These are phyloP conservation scores for Oncorhynchus tshawytscha DNA, from an alignment of 2,113 vertebrate genomes.

Conservation along the genomic window DNA sequence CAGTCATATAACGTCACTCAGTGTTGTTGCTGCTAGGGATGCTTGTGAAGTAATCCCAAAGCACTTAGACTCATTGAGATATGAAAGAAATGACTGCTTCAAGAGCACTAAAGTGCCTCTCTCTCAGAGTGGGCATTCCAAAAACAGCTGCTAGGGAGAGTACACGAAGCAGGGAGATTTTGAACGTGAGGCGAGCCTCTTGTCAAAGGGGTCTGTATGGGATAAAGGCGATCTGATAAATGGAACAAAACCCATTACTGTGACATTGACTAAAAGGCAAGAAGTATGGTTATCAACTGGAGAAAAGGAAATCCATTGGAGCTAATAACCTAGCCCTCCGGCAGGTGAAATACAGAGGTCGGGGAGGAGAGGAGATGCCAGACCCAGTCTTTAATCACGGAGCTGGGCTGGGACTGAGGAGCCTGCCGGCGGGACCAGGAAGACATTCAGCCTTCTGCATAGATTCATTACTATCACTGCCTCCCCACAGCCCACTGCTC, in stretches of 20 bases:
- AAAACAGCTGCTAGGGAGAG: background rate
- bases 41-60: background rate
- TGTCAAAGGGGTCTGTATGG: slow-evolving; percentile 13
- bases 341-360: slow-evolving; percentile 39
- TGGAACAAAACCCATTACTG: slow-evolving; percentile 41
- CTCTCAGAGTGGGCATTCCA: background rate
- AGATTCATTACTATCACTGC: no score
- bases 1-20: background rate
- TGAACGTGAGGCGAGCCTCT: background rate
- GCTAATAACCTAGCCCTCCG: slow-evolving; percentile 32
- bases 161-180: background rate
- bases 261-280: slow-evolving; percentile 61
- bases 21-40: background rate
- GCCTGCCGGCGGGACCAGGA: background rate
- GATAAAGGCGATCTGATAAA: slow-evolving; percentile 42
- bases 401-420: background rate
- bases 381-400: background rate
- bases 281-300: slow-evolving; percentile 52
- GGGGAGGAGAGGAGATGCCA: slow-evolving; percentile 5
- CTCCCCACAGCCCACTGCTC: background rate
- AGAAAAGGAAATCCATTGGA: slow-evolving; percentile 35
- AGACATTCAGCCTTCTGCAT: no score
- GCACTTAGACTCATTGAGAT: slow-evolving; percentile 12
- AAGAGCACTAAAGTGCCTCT: slow-evolving; percentile 9
- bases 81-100: background rate